Evolutionary conservation across 2,888 invertebrate species (phyloP).

Genomic region (Microdon myrmicae): DNA sequence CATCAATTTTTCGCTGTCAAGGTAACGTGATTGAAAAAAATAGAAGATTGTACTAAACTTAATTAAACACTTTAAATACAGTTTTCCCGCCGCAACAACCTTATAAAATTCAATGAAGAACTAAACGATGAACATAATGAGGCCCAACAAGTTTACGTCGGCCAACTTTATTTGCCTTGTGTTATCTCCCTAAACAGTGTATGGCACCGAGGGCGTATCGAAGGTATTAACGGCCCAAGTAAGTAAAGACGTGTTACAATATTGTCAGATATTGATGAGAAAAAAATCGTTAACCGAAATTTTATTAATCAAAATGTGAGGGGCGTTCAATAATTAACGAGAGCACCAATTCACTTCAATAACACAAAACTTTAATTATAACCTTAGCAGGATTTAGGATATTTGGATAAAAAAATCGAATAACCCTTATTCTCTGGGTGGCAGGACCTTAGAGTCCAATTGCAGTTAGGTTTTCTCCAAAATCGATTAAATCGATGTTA

Average conservation of each 20-base stretch:
- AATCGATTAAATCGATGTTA: too few species aligned
- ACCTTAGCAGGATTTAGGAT: too few species aligned
- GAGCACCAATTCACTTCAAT: too few species aligned
- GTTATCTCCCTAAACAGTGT: slow-evolving; percentile 54
- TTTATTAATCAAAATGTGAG: too few species aligned
- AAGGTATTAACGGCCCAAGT: slow-evolving; percentile 57
- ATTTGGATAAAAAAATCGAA: too few species aligned
- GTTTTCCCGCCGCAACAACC: slow-evolving; percentile 22
- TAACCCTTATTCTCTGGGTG: too few species aligned
- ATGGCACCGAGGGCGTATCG: slow-evolving; percentile 61
- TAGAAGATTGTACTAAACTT: slow-evolving; percentile 1
- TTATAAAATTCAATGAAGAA: slow-evolving; percentile 10
- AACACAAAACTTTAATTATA: too few species aligned
- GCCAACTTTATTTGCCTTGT: slow-evolving; percentile 57
- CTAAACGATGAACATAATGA: slow-evolving; percentile 20
- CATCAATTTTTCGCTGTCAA: slow-evolving; percentile 75
- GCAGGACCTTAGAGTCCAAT: too few species aligned
- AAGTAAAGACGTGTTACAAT: slow-evolving; percentile 18
- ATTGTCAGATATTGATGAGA: too few species aligned
- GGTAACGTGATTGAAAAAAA: slow-evolving; percentile 64
- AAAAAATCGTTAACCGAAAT: too few species aligned
- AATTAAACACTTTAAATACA: neutral
- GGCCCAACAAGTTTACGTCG: slow-evolving; percentile 57
- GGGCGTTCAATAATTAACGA: too few species aligned
- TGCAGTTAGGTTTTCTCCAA: too few species aligned